Evolutionary conservation across 1,140 invertebrate species (phyloP).

Genomic region (Andrena cerasifolii): DNA sequence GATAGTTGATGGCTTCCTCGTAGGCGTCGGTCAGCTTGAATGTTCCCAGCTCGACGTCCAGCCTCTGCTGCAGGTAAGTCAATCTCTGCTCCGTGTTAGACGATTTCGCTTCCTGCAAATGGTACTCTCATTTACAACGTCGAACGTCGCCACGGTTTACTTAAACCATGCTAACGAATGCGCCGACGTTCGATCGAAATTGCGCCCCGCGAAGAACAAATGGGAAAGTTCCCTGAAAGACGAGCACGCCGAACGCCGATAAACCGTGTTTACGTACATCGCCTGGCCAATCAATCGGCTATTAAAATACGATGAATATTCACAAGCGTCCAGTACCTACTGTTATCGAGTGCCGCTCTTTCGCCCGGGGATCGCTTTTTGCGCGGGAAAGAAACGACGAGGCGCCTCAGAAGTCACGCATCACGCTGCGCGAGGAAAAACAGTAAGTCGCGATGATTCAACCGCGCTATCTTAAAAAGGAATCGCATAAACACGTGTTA

Average conservation of each 20-base stretch:
- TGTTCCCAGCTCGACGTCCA: conserved; percentile 76
- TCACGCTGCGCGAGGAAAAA: not conserved
- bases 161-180: not conserved
- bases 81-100: conserved; percentile 61
- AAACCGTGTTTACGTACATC: not conserved
- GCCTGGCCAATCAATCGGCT: not conserved
- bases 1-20: conserved; percentile 83
- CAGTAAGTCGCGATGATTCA: not conserved
- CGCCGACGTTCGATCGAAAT: not conserved
- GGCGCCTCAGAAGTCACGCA: not conserved
- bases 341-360: not conserved
- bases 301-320: not conserved
- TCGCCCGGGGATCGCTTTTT: not conserved
- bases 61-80: conserved; percentile 69
- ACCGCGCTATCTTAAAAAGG: not conserved
- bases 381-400: not conserved
- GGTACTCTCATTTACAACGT: conserved; percentile 1
- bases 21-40: conserved; percentile 81
- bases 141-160: not conserved
- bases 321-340: not conserved
- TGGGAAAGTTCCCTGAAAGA: not conserved
- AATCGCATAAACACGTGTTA: conserved; percentile 1
- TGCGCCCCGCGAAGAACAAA: not conserved
- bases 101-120: conserved; percentile 72
- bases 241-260: not conserved